Conservation (phyloP, 2,888 invertebrate genomes). For the Eurytoma adleriae region DNA sequence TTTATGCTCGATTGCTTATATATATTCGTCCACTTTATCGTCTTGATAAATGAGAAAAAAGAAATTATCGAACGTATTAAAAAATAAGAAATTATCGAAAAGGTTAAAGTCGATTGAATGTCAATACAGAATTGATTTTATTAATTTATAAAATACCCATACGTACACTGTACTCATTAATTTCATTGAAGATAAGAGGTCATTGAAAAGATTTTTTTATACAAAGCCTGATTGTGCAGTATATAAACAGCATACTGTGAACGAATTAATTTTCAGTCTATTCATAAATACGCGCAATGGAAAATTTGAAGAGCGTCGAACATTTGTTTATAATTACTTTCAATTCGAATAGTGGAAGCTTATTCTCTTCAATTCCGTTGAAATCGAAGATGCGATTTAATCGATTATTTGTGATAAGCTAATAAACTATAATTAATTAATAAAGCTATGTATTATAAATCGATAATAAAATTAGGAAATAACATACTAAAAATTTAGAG, state of each 20-base stretch:
- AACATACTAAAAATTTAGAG: too few relatives aligned
- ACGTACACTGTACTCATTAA: not conserved
- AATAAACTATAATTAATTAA: too few relatives aligned
- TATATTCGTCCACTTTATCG: conserved; percentile 40
- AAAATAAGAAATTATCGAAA: conserved; percentile 54
- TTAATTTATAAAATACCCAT: conserved; percentile 21
- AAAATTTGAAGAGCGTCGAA: not conserved
- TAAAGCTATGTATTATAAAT: too few relatives aligned
- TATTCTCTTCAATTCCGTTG: not conserved
- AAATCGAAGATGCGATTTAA: not conserved
- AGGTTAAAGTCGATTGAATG: conserved; percentile 53
- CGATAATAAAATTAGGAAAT: too few relatives aligned
- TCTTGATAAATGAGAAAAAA: conserved; percentile 46
- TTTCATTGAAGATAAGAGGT: conserved; percentile 8
- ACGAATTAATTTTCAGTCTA: not conserved
- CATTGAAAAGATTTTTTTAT: not conserved
- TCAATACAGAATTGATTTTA: conserved; percentile 41
- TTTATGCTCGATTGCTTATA: conserved; percentile 24
- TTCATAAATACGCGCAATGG: not conserved
- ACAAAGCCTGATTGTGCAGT: not conserved
- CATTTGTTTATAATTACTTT: too few relatives aligned
- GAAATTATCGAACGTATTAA: conserved; percentile 46
- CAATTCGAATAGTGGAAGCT: not conserved
- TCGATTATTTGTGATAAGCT: too few relatives aligned
- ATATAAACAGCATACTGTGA: not conserved